Evolutionary conservation across 2,113 vertebrate genomes (phyloP), one percentile per base, ranked within the genome.

Genomic region (Falco punctatus): DNA sequence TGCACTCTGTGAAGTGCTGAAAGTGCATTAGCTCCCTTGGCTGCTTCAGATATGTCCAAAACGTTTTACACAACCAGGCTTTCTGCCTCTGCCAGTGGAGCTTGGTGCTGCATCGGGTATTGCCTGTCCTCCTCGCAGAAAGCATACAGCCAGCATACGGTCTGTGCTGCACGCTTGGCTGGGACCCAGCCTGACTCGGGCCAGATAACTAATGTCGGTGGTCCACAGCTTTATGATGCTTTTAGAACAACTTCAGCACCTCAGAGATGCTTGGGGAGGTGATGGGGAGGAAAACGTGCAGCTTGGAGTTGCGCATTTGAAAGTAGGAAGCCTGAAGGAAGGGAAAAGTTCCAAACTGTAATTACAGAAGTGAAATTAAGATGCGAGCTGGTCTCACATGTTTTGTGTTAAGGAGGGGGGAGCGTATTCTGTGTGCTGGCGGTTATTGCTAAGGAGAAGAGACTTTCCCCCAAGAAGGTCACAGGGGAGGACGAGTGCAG

Each of bases 1-100:
- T 69, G 94, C 74, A 42, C 79, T 88, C 62, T 13, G n/a, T 15
- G 79, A 94, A 92, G 92, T 88, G 95, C 95, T 95, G 94, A 86
- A 80, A 62, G 86, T 54, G 91, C 90, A 69, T 82, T 82, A 86
- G 71, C 67, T 92, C 46, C 75, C 59, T 93, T 92, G 92, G 82
- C 94, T 81, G 86, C 86, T 83, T 92, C 83, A 32, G 30, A 77
- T 12, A 12, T 11, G 42, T 66, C 79, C 91, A 66, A 49, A 88
- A 70, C 10, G 4, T 54, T 94, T 83, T 80, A 65, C 49, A 42
- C 75, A 42, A 24, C 33, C 27, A 11, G 46, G 86, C 86, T 88
- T 66, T 75, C 33, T 51, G 85, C 62, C 49, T 67, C 66, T 85
- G 90, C 82, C 88, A 33, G 67, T 22, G 1, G 2, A 49, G 82